Evolutionary conservation across 1,140 invertebrate species (phyloP), one percentile per base, ranked within the genome.

Genomic region (Brachystomella parvula): DNA sequence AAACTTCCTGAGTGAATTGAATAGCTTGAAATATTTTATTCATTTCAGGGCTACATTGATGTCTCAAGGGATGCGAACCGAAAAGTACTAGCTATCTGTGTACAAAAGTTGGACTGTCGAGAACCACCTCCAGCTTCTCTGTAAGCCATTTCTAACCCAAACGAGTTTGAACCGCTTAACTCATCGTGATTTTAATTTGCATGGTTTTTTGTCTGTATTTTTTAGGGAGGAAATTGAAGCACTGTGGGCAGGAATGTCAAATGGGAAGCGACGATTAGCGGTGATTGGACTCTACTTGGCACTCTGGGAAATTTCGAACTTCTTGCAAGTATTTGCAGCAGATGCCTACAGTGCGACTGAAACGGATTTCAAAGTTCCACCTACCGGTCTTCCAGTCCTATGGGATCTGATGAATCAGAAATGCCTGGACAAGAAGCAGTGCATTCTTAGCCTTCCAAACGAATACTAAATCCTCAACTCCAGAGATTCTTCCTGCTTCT

Each of bases 391-490:
- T 26, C 49, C 49, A 6, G 49, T 53, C 24, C 49, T 53, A 6
- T 53, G 49, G 49, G 49, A 53, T 6, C 49, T 53, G 12, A 15
- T 53, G 15, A 53, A 53, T 24, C 12, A 26, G 24, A 53, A 53
- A 26, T 53, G 49, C 21, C 9, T 53, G 49, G 49, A 53, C 12
- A 15, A 53, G 49, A 53, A 53, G 49, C 49, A 53, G 49, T 53
- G 9, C 21, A 24, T 53, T 24, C 12, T 53, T 24, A 53, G 49
- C 24, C 49, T 53, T 24, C 49, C 49, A 15, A 12, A 12, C 6
- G 49, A 53, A 15, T 53, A 53, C 21, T 53, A 53, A n/a, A n/a
- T n/a, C n/a, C n/a, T n/a, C n/a, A n/a, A n/a, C n/a, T n/a, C n/a
- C n/a, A n/a, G n/a, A n/a, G n/a, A n/a, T n/a, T n/a, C n/a, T n/a